Conservation (phyloP, 2,888 invertebrate genomes). For the Pseudococcus jackbeardsleyi region DNA sequence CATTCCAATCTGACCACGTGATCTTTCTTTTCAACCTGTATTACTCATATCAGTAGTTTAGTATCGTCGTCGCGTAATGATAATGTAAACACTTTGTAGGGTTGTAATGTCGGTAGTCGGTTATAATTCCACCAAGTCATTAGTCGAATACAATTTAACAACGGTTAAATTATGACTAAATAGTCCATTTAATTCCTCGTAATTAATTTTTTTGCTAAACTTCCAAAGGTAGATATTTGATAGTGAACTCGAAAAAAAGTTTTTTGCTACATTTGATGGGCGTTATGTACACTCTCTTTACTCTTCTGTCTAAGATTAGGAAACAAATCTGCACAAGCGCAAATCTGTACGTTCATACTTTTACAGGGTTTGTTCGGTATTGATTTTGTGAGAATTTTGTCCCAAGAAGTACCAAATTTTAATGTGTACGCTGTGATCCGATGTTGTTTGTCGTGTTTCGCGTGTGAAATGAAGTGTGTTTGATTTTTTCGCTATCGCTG, state of each 20-base stretch:
- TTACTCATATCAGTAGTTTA: slow-evolving; percentile 36
- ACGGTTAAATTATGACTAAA: background rate
- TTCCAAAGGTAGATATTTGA: slow-evolving; percentile 7
- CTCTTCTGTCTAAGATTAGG: slow-evolving; percentile 45
- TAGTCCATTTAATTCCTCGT: background rate
- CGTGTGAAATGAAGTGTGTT: slow-evolving; percentile 62
- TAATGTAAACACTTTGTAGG: slow-evolving; percentile 19
- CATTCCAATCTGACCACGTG: slow-evolving; percentile 15
- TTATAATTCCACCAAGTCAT: background rate
- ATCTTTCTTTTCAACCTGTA: background rate
- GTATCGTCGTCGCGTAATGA: background rate
- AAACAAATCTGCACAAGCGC: slow-evolving; percentile 62
- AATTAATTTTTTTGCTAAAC: background rate
- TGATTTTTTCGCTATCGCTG: slow-evolving; percentile 54
- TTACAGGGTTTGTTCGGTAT: slow-evolving; percentile 62
- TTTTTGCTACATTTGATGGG: slow-evolving; percentile 46
- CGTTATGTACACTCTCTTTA: slow-evolving; percentile 37
- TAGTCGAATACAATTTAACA: background rate
- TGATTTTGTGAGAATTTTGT: slow-evolving; percentile 62
- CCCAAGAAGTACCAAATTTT: slow-evolving; percentile 59
- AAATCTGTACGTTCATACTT: slow-evolving; percentile 59
- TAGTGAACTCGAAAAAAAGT: slow-evolving; percentile 2
- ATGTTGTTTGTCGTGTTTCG: slow-evolving; percentile 62
- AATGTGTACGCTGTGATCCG: slow-evolving; percentile 61
- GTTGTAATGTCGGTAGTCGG: background rate